Evolutionary conservation across 2,888 invertebrate species (phyloP).

Genomic region (Andrena marginata): DNA sequence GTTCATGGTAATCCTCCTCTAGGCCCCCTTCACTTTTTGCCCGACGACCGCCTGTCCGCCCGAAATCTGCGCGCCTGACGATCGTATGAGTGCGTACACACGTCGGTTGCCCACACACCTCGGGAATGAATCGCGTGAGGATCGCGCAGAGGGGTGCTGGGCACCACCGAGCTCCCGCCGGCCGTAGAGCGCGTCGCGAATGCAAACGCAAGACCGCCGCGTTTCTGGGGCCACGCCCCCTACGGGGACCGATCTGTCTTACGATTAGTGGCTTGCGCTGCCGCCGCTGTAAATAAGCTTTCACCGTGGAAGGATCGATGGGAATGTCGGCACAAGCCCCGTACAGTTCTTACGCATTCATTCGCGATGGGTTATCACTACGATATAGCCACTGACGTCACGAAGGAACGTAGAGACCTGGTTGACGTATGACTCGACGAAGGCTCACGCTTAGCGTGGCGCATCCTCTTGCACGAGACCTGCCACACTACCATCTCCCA

Average conservation of each 20-base stretch:
- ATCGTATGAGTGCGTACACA: conserved; percentile 66
- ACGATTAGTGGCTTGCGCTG: conserved; percentile 21
- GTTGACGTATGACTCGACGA: conserved; percentile 64
- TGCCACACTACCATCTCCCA: conserved; percentile 60
- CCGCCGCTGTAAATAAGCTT: conserved; percentile 63
- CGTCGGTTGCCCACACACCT: conserved; percentile 58
- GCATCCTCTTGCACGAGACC: conserved; percentile 78
- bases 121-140: conserved; percentile 64
- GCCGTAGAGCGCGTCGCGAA: neutral
- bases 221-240: conserved; percentile 19
- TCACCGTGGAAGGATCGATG: conserved; percentile 32
- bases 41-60: conserved; percentile 82
- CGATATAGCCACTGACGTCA: conserved; percentile 57
- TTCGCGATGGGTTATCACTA: conserved; percentile 50
- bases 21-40: conserved; percentile 79
- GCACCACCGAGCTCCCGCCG: neutral
- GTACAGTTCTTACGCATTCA: conserved; percentile 56
- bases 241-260: conserved; percentile 24
- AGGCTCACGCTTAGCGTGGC: conserved; percentile 70
- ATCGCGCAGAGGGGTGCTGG: conserved; percentile 38
- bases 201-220: neutral
- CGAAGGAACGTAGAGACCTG: conserved; percentile 72
- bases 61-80: conserved; percentile 64
- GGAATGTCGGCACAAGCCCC: conserved; percentile 22
- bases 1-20: conserved; percentile 91